Evolutionary conservation across 2,797 vertebrate species (phyloP).

Genomic region (Pangasius krempfi): DNA sequence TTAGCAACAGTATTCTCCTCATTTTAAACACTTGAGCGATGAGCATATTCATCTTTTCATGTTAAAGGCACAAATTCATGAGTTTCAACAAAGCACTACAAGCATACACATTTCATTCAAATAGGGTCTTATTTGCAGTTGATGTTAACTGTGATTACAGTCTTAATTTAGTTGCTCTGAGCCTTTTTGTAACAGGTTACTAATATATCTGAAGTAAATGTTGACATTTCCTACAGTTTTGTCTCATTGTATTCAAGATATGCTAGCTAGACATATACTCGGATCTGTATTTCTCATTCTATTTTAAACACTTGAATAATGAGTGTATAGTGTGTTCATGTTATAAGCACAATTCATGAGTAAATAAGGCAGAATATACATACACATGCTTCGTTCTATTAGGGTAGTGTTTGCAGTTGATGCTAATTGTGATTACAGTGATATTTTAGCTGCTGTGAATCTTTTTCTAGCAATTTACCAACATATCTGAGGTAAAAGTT

Average conservation of each 20-base stretch:
- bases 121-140: too few species aligned
- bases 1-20: neutral
- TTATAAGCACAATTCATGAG: neutral
- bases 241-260: neutral
- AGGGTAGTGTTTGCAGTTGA: neutral
- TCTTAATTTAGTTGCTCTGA: neutral
- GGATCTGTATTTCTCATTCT: neutral
- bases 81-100: neutral
- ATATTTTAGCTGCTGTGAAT: neutral
- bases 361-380: neutral
- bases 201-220: neutral
- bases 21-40: neutral
- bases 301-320: neutral
- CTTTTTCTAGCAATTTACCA: neutral
- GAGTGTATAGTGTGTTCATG: neutral
- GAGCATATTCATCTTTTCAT: neutral
- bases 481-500: constrained; percentile 9
- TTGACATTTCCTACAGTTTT: neutral
- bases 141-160: neutral
- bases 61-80: neutral
- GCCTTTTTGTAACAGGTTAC: neutral
- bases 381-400: neutral
- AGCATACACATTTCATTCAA: neutral
- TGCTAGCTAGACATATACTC: neutral
- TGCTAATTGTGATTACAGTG: neutral